phyloP scores from a whole-genome alignment of 64 coral and sea anemone genomes.

The Cladopsammia gracilis region DNA sequence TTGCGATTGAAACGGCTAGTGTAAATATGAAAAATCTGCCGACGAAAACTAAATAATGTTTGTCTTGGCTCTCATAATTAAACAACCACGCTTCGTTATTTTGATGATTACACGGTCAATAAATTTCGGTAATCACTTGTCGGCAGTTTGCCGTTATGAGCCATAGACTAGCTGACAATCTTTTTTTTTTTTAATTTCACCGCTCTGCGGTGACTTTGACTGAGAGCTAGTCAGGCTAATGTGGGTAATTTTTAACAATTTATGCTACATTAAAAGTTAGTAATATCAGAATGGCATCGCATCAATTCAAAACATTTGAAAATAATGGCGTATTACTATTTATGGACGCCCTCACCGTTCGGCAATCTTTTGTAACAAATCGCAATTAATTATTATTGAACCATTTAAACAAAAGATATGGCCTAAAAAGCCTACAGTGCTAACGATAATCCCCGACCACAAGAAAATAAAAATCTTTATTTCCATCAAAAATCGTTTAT shows the following conservation, averaged over 20 bases:
- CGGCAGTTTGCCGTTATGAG: neutral
- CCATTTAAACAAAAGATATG: constrained; percentile 6
- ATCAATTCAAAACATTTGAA: constrained; percentile 19
- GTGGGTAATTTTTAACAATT: neutral
- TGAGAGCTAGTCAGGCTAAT: neutral
- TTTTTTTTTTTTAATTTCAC: neutral
- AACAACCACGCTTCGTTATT: constrained; percentile 9
- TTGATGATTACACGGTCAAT: constrained; percentile 28
- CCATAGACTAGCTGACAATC: neutral
- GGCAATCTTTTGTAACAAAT: neutral
- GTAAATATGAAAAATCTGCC: neutral
- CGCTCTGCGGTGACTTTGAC: neutral
- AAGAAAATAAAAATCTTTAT: neutral
- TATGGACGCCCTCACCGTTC: neutral
- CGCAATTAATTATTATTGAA: neutral
- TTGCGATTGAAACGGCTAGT: neutral
- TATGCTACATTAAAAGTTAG: no score
- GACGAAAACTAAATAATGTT: neutral
- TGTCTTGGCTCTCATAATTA: neutral
- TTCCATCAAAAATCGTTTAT: neutral
- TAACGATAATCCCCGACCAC: neutral
- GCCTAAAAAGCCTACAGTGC: neutral
- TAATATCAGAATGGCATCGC: neutral
- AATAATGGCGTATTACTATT: neutral
- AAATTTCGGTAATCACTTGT: neutral